phyloP scores from a whole-genome alignment of 2,797 vertebrate species.

The Phataginus tetradactyla region DNA sequence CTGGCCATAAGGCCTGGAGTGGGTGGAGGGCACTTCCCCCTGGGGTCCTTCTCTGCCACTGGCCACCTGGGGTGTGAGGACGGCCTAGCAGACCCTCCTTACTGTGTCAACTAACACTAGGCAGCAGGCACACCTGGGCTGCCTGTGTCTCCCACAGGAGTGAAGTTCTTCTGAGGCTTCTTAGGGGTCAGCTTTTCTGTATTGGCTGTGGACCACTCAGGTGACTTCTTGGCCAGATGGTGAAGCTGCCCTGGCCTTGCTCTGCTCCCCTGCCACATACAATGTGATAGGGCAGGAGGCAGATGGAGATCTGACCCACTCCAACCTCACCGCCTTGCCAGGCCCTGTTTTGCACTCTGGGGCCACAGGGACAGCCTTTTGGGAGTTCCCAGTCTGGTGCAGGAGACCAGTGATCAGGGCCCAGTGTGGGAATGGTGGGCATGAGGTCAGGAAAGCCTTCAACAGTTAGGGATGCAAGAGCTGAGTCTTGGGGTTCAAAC shows the following conservation, averaged over 20 bases:
- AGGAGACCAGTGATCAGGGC: background rate
- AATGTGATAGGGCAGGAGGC: background rate
- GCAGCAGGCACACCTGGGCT: background rate
- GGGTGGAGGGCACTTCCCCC: background rate
- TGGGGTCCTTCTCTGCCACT: accelerated
- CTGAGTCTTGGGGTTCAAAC: background rate
- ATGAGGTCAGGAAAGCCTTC: background rate
- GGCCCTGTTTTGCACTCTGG: background rate
- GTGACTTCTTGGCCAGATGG: background rate
- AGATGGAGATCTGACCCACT: background rate
- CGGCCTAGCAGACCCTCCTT: background rate
- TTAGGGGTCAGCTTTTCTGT: background rate
- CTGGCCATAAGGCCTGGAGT: background rate
- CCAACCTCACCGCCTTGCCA: background rate
- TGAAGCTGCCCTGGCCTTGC: background rate
- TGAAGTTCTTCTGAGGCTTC: no score
- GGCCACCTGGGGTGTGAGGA: background rate
- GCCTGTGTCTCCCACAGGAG: background rate
- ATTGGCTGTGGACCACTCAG: background rate
- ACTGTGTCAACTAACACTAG: no score
- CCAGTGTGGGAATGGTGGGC: no score
- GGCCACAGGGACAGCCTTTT: background rate
- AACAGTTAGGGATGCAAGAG: no score
- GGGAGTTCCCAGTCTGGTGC: background rate
- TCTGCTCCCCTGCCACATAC: accelerated